A percentile compares a stretch with the other conserved stretches of the same genome.
phyloP scores from a whole-genome alignment of 1,140 invertebrate species.

The Drosophila littoralis region DNA sequence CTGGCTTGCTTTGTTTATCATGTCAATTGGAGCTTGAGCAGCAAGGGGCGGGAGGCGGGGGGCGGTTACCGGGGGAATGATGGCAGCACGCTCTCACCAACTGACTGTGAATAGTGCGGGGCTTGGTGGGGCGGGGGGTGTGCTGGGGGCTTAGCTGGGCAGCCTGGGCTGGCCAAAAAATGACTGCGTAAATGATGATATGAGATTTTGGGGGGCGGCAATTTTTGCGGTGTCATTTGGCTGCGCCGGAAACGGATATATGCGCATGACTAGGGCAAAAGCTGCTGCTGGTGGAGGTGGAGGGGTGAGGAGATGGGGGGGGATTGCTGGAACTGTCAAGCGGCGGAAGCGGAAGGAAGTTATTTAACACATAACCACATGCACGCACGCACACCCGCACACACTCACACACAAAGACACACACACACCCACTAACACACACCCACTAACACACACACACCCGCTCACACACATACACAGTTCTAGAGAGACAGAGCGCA shows the following conservation, averaged over 20 bases:
- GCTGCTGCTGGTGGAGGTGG: too few species aligned
- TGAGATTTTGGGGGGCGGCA: constrained; percentile 71
- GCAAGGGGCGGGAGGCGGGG: background rate
- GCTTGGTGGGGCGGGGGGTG: background rate
- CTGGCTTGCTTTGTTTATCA: constrained; percentile 70
- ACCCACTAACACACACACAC: constrained; percentile 21
- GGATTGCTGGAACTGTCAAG: constrained; percentile 45
- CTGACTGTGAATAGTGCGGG: background rate
- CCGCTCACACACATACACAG: background rate
- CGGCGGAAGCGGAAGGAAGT: constrained; percentile 70
- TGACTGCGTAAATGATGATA: constrained; percentile 82
- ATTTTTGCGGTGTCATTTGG: constrained; percentile 78
- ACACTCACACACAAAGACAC: constrained; percentile 21
- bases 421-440: constrained; percentile 4
- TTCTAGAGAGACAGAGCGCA: background rate
- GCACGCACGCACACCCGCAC: constrained; percentile 8
- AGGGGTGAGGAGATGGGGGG: background rate
- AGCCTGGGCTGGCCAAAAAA: constrained; percentile 61
- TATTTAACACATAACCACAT: constrained; percentile 74
- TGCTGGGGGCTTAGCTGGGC: constrained; percentile 2
- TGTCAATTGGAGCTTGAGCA: constrained; percentile 15
- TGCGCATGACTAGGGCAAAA: background rate
- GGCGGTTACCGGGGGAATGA: background rate
- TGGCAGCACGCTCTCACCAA: background rate
- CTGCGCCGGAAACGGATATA: constrained; percentile 65